Base-by-base conservation (phyloP, 2,888 invertebrate species). In the Leptothorax acervorum region DNA sequence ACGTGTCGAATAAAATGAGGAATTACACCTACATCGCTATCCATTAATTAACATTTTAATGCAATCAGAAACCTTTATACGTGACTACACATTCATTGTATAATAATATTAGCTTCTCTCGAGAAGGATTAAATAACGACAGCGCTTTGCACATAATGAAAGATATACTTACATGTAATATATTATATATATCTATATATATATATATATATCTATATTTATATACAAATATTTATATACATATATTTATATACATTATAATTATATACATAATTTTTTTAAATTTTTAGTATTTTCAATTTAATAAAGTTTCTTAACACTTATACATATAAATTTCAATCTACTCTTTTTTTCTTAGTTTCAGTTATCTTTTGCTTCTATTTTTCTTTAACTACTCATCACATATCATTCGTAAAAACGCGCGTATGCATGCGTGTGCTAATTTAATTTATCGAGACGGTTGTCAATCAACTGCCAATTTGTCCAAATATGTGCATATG, bases 381-480 rank as follows among this genome's bases (percentile, higher is more conserved):
- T 65, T 23, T 65, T 63, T 60, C 11, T 42, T 42, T 5, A 63
- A 63, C 39, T 31, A 35, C 9, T 63, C 11, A 63, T 63, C 15
- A 3, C 8, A 45, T 12, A 66, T 66, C 2, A 45, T 28, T 42
- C 42, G 0, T 28, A 42, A 66, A 45, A 45, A 23, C 3, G 23
- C 23, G 23, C 23, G 2, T 5, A 0, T 2, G 12, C 8, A 15
- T 8, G 6, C 31, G 6, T 42, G 15, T 48, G 8, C 11, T 28
- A 45, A 63, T 76, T 51, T 84, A 73, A 63, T 39, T 57, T 83
- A 75, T 88, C 55, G 71, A 82, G 84, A 55, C 65, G 75, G 11
- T 73, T 83, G 83, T 82, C 84, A 79, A 76, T 42, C 66, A 23
- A 82, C 65, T 76, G 23, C 70, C 53, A 48, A 75, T 65, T 65